A percentile compares a stretch with the other conserved stretches of the same genome.
These are phyloP conservation scores for Leptopterna dolabrata DNA, from an alignment of 2,888 invertebrate species.

Conservation along the genomic window DNA sequence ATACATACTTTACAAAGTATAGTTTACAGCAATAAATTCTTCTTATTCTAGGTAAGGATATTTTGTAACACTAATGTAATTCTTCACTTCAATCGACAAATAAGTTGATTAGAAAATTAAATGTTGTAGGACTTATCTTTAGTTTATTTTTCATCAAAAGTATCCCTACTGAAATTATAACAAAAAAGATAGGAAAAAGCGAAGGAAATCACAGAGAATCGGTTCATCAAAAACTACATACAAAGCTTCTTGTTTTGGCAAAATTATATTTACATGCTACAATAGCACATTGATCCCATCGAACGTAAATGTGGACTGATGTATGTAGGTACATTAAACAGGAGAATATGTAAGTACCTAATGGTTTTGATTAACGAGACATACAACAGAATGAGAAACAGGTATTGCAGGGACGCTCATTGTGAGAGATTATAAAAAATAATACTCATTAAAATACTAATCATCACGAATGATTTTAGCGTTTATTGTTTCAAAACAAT, in stretches of 20 bases:
- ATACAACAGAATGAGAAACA: background rate
- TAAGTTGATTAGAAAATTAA: background rate
- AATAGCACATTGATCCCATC: conserved; percentile 1
- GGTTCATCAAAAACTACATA: background rate
- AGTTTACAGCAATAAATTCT: background rate
- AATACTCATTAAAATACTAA: too few relatives aligned
- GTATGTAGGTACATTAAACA: background rate
- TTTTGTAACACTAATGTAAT: background rate
- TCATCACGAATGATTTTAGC: background rate
- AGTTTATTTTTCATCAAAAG: background rate
- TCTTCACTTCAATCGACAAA: background rate
- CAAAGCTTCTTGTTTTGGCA: background rate
- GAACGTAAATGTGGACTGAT: background rate
- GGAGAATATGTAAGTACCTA: background rate
- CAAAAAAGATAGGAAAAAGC: too few relatives aligned
- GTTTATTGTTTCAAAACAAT: too few relatives aligned
- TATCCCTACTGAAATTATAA: background rate
- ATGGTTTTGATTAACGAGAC: background rate
- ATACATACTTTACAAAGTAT: background rate
- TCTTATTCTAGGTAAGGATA: background rate
- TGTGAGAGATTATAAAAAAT: background rate
- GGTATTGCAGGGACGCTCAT: background rate
- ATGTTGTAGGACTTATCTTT: background rate
- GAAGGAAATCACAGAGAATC: background rate
- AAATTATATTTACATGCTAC: background rate